Conservation (phyloP, 2,113 vertebrate species). For the Cairina moschata region DNA sequence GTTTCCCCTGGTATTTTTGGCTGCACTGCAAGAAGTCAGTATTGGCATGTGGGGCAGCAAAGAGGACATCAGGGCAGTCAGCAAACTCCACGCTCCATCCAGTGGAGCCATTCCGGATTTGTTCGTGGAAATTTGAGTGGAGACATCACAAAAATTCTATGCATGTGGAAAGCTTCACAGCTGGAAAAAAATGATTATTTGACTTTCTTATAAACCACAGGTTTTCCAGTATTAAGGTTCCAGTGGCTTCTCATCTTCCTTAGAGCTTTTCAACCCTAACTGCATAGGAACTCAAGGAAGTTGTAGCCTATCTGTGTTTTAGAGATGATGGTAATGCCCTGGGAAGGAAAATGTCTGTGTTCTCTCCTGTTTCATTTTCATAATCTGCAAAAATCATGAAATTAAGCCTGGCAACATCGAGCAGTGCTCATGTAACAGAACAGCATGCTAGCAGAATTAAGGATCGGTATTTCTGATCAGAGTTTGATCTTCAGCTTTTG, state of each 20-base stretch:
- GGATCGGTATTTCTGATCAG: slow-evolving; percentile 43
- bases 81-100: neutral
- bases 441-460: neutral
- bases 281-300: neutral
- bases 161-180: neutral
- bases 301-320: neutral
- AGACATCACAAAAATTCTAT: neutral
- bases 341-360: slow-evolving; percentile 22
- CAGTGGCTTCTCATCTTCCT: slow-evolving; percentile 1
- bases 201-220: neutral
- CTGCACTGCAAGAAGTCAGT: neutral
- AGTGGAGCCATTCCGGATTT: neutral
- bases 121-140: neutral
- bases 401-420: neutral
- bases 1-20: neutral
- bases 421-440: neutral
- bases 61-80: neutral
- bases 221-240: slow-evolving; percentile 40
- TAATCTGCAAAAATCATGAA: neutral
- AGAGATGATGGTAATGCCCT: neutral
- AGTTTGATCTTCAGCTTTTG: neutral
- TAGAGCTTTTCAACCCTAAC: neutral
- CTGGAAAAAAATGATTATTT: neutral
- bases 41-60: neutral
- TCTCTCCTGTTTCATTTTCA: neutral